These are phyloP conservation scores for Falco concolor DNA, from an alignment of 2,797 vertebrate species.

Conservation along the genomic window DNA sequence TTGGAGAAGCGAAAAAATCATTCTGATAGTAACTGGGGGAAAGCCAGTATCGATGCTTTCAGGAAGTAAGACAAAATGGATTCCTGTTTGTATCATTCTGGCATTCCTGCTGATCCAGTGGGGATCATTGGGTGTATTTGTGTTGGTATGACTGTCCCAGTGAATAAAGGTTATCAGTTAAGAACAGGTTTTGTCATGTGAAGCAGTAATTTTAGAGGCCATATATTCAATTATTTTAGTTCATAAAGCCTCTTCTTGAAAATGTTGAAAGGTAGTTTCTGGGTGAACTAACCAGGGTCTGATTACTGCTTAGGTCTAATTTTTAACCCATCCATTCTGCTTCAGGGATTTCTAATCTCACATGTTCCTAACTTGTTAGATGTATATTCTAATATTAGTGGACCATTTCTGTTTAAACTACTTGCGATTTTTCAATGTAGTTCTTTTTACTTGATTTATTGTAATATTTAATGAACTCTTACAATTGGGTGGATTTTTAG, in stretches of 20 bases:
- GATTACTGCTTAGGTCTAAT: neutral
- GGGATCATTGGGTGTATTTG: neutral
- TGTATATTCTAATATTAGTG: neutral
- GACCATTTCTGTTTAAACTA: neutral
- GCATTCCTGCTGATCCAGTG: neutral
- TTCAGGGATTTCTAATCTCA: neutral
- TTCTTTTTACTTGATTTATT: constrained; percentile 1
- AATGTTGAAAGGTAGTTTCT: neutral
- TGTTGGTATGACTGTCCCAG: neutral
- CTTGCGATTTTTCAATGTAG: neutral
- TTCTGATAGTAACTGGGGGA: neutral
- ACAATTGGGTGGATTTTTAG: neutral
- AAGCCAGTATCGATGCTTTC: neutral
- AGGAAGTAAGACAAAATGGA: neutral
- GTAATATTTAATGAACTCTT: constrained; percentile 6
- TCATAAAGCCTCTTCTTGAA: neutral
- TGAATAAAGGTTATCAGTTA: neutral
- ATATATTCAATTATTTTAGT: neutral
- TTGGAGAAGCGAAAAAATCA: neutral
- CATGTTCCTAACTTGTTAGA: neutral
- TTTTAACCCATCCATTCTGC: neutral
- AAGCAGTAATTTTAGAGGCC: neutral
- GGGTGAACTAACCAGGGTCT: neutral
- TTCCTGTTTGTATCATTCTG: neutral
- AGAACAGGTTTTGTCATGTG: neutral